A percentile compares a stretch with the other conserved stretches of the same genome.
Evolutionary conservation across 2,888 invertebrate genomes (phyloP).

Genomic region (Ypsolopha scabrella): DNA sequence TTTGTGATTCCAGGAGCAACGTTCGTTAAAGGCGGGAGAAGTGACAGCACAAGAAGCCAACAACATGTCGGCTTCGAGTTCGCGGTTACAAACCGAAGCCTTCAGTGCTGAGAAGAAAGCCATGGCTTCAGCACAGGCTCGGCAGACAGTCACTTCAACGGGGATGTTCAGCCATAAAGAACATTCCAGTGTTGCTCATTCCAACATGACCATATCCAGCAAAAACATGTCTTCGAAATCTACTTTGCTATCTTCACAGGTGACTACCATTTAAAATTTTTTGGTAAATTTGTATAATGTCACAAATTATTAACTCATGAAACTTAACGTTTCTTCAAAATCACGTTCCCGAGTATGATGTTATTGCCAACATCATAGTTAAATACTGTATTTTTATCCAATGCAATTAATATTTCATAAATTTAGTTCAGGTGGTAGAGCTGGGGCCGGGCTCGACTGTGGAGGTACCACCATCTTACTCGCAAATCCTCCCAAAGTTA

Average conservation of each 20-base stretch:
- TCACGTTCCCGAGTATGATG: no score
- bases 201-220: constrained; percentile 82
- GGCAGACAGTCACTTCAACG: constrained; percentile 83
- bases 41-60: constrained; percentile 88
- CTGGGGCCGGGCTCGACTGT: no score
- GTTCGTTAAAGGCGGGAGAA: constrained; percentile 86
- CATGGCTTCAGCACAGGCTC: constrained; percentile 80
- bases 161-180: constrained; percentile 83
- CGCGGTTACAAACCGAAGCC: constrained; percentile 87
- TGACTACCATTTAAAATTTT: constrained; percentile 11
- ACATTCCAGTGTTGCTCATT: constrained; percentile 78
- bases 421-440: no score
- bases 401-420: no score
- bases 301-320: no score
- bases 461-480: no score
- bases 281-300: no score
- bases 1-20: constrained; percentile 77
- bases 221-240: constrained; percentile 79
- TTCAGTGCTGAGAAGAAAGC: constrained; percentile 87
- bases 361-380: no score
- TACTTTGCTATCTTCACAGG: constrained; percentile 69
- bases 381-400: no score
- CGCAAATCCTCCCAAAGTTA: no score
- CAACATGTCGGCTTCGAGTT: constrained; percentile 85
- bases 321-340: no score